Conservation (phyloP, 2,888 invertebrate genomes). For the Psylliodes chrysocephalus region DNA sequence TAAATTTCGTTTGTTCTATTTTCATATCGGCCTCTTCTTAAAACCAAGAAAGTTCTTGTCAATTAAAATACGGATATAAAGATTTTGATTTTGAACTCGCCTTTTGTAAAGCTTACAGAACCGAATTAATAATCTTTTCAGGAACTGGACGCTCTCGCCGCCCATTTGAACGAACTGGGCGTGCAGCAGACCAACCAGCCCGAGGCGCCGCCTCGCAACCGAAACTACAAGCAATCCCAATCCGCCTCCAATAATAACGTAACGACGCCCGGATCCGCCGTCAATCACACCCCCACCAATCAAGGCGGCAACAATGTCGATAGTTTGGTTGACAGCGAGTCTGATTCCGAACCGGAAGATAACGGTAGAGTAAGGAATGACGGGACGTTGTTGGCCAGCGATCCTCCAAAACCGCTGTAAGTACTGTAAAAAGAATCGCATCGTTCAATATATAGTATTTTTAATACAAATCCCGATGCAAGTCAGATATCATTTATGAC, state of each 20-base stretch:
- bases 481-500: too few relatives aligned
- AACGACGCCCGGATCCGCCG: slow-evolving; percentile 53
- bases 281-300: slow-evolving; percentile 48
- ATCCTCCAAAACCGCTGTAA: slow-evolving; percentile 97
- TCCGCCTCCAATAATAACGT: slow-evolving; percentile 56
- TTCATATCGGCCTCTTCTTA: too few relatives aligned
- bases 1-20: too few relatives aligned
- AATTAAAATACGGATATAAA: background rate
- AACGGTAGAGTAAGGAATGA: slow-evolving; percentile 85
- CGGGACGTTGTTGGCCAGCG: slow-evolving; percentile 94
- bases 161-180: slow-evolving; percentile 94
- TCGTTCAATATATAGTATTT: too few relatives aligned
- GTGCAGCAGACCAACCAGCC: slow-evolving; percentile 74
- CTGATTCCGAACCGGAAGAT: slow-evolving; percentile 85
- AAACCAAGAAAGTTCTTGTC: too few relatives aligned
- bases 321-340: slow-evolving; percentile 78
- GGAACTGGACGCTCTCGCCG: slow-evolving; percentile 97
- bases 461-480: too few relatives aligned
- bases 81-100: background rate
- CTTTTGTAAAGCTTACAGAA: background rate
- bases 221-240: slow-evolving; percentile 61
- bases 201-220: slow-evolving; percentile 76
- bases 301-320: slow-evolving; percentile 68
- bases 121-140: slow-evolving; percentile 61
- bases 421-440: slow-evolving; percentile 59